phyloP scores from a whole-genome alignment of 2,113 vertebrate genomes.

The Chitala chitala region DNA sequence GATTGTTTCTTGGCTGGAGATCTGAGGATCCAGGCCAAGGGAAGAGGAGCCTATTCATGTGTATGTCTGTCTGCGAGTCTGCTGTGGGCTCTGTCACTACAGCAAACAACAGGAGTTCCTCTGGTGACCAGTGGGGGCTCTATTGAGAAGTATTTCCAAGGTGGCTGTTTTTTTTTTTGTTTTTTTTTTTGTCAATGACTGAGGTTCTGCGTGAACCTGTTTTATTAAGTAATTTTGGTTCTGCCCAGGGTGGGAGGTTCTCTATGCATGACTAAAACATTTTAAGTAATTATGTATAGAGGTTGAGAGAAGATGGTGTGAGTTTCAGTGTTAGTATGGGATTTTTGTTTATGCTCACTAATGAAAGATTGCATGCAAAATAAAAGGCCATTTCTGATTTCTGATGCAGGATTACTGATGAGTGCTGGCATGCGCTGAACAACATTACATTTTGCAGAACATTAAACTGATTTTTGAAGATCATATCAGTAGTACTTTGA shows the following conservation, averaged over 20 bases:
- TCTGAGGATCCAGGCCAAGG: neutral
- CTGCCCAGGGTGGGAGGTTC: too few species aligned
- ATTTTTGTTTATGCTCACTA: too few species aligned
- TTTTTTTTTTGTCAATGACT: neutral
- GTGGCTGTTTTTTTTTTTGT: neutral
- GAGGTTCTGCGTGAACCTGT: too few species aligned
- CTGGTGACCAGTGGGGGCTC: neutral
- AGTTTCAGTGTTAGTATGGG: too few species aligned
- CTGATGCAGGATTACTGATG: too few species aligned
- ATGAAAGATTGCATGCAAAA: too few species aligned
- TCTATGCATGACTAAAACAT: too few species aligned
- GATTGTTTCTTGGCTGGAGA: constrained; percentile 10
- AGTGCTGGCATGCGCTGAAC: too few species aligned
- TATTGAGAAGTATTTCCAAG: neutral
- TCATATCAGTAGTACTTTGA: neutral
- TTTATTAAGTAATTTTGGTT: too few species aligned
- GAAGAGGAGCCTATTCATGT: neutral
- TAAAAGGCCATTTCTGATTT: too few species aligned
- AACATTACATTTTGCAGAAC: constrained; percentile 6
- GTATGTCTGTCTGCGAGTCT: neutral
- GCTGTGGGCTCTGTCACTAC: neutral
- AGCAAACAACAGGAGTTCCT: neutral
- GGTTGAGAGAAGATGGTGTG: too few species aligned
- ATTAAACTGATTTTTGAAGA: neutral
- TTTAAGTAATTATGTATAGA: too few species aligned